Base-by-base conservation (phyloP, 2,888 invertebrate genomes). In the Belgica antarctica region DNA sequence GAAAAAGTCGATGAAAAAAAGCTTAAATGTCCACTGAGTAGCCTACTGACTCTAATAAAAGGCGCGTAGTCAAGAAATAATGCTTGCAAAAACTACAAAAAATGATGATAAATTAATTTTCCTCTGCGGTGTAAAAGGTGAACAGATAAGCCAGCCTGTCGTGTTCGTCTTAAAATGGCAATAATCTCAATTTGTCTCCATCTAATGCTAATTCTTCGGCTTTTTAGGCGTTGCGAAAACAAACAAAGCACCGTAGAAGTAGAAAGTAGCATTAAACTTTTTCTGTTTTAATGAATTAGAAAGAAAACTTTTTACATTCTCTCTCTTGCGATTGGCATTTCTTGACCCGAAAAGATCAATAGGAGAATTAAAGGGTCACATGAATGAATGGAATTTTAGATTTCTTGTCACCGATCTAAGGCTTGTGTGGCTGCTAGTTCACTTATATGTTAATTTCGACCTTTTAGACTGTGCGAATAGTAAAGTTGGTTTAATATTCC, bases 391-490 rank as follows among this genome's bases (percentile, higher is more conserved):
- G 65, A 65, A 65, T 65, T 65, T 47, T 10, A 24, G 65, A 65
- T 65, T 65, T 59, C 46, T 17, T 65, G 65, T 65, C 65, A 65
- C 46, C 36, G 65, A 65, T 65, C 41, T n/a, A n/a, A n/a, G n/a
- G 36, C 34, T 62, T 31, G 15, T 34, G 17, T 17, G 5, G 17
- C 22, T 8, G 17, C 17, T 36, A 27, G 17, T n/a, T n/a, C n/a
- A n/a, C n/a, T n/a, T n/a, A n/a, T 65, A 65, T 65, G 65, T 46
- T 36, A 65, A 65, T 65, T 65, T 65, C 47, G 65, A 65, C 65
- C 46, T 65, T 65, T 65, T 36, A 25, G 12, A 34, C 46, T 59
- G 10, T 59, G 24, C 59, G 25, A 59, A 27, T 12, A 27, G 59
- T 59, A n/a, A 27, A 22, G n/a, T n/a, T n/a, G n/a, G n/a, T 19